Base-by-base conservation (phyloP, 2,113 vertebrate genomes). In the Percopsis transmontana region DNA sequence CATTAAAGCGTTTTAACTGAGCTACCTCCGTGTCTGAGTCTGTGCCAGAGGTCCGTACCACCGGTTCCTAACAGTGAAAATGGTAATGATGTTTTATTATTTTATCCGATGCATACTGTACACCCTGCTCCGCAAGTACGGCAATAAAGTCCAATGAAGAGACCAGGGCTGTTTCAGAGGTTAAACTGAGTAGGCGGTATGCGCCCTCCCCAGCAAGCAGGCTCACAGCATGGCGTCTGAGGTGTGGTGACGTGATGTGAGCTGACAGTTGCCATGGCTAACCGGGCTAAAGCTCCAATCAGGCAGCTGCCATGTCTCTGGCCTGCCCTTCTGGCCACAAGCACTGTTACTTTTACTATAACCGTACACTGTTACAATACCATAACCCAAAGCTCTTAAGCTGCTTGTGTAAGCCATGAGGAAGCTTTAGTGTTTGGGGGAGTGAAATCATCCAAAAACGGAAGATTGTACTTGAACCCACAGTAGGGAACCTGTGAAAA, bases 211-310 rank as follows among this genome's bases (percentile, higher is more conserved):
- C 27, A 33, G 27, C 27, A 9, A 16, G 81, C 78, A 78, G 75
- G 72, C 81, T 69, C 85, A 2, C 88, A 57, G 83, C 58, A 70
- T 76, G 85, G 66, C 59, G 83, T 72, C 83, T 75, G 66, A 85
- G 80, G 83, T 85, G 82, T 74, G 75, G 74, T 85, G 83, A 83
- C 75, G 20, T 81, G 80, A 90, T 84, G 75, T 12, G 40, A 76
- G 79, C 66, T 81, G 88, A 90, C 85, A 87, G 80, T 62, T 79
- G 70, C 75, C 82, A 82, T 74, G 80, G 86, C 79, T 74, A 85
- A 79, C 19, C 58, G 61, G 70, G 74, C 74, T 80, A 78, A 84
- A 81, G 81, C 77, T 80, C 79, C 73, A 82, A 71, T 81, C 66
- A 76, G 66, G 77, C 66, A 58, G 59, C 65, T 76, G 53, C 70